Conservation (phyloP, 2,797 vertebrate genomes). For the Helarctos malayanus region DNA sequence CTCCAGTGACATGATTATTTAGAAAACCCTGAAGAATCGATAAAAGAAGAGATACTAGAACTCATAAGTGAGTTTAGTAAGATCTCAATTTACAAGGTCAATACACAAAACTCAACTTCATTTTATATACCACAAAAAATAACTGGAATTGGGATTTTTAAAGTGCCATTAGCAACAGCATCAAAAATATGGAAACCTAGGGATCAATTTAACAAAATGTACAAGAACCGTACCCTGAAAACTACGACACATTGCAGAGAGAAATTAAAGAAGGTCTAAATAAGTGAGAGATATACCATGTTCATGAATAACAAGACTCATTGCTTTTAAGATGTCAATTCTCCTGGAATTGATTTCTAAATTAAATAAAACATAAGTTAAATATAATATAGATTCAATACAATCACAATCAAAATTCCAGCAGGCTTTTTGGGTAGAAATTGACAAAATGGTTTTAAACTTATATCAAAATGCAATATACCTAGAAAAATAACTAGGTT, state of each 20-base stretch:
- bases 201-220: neutral
- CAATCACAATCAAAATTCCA: neutral
- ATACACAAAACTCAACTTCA: neutral
- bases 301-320: neutral
- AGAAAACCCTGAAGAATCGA: neutral
- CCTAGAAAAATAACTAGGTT: constrained; percentile 16
- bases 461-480: neutral
- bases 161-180: neutral
- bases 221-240: neutral
- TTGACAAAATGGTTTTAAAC: neutral
- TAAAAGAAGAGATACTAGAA: neutral
- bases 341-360: neutral
- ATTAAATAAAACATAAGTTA: constrained; percentile 4
- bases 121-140: neutral
- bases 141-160: neutral
- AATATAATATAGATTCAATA: constrained; percentile 11
- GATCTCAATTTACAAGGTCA: neutral
- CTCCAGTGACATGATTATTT: neutral
- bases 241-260: neutral
- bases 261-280: neutral
- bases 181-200: neutral
- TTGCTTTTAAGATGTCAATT: neutral
- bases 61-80: neutral
- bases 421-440: neutral
- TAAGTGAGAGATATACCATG: neutral